A percentile compares a stretch with the other conserved stretches of the same genome.
Conservation (phyloP, 2,888 invertebrate species). For the Nomada flava region DNA sequence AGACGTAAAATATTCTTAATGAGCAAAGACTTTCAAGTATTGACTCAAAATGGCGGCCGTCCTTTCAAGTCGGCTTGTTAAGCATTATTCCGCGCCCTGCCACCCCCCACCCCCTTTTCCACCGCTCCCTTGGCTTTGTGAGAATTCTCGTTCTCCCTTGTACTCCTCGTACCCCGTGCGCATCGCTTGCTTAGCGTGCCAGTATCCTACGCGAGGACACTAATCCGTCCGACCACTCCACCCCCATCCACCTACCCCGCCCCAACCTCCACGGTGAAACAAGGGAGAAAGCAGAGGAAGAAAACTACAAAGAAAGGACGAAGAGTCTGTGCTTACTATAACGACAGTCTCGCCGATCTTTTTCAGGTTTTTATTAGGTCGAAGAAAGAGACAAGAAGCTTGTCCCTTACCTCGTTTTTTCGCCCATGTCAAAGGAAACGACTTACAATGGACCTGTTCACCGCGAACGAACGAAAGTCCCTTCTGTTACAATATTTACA, state of each 20-base stretch:
- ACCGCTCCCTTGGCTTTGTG: conserved; percentile 70
- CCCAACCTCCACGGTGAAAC: conserved; percentile 9
- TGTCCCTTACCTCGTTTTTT: conserved; percentile 13
- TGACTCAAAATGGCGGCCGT: conserved; percentile 83
- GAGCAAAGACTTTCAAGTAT: conserved; percentile 84
- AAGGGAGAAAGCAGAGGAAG: conserved; percentile 26
- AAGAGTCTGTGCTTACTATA: conserved; percentile 28
- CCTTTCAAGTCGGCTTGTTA: conserved; percentile 83
- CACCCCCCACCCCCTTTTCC: conserved; percentile 38
- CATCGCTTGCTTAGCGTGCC: conserved; percentile 53
- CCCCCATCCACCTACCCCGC: not conserved
- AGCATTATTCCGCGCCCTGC: conserved; percentile 79
- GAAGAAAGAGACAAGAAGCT: conserved; percentile 30
- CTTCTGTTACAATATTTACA: conserved; percentile 28
- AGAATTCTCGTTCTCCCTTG: conserved; percentile 50
- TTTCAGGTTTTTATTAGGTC: conserved; percentile 49
- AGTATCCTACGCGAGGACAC: conserved; percentile 59
- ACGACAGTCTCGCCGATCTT: conserved; percentile 27
- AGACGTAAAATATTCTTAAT: conserved; percentile 83
- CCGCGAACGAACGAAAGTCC: conserved; percentile 14
- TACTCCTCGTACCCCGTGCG: conserved; percentile 39
- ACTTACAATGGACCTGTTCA: conserved; percentile 36
- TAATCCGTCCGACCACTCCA: conserved; percentile 21
- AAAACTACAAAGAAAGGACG: conserved; percentile 39
- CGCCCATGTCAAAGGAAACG: conserved; percentile 40